These are phyloP conservation scores for Odobenus rosmarus DNA, from an alignment of 2,113 vertebrate species.

Conservation along the genomic window DNA sequence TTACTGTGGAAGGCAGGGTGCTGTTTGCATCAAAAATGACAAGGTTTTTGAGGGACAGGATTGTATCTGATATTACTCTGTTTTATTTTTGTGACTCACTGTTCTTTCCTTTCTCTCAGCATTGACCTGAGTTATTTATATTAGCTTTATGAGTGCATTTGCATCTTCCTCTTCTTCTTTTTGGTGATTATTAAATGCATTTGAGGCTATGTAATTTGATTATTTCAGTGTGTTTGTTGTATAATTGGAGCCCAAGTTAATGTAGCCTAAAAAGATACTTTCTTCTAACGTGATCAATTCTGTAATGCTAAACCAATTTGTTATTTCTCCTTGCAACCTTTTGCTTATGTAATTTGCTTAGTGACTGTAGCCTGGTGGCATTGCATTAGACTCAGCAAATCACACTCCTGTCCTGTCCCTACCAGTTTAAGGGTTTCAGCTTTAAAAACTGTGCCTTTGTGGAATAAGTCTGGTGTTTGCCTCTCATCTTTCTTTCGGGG, in stretches of 20 bases:
- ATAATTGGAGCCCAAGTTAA: constrained; percentile 74
- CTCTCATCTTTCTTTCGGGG: fast-evolving
- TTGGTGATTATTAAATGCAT: constrained; percentile 81
- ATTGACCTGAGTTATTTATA: constrained; percentile 77
- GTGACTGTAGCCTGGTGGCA: neutral
- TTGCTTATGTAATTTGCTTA: constrained; percentile 75
- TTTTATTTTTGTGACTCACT: constrained; percentile 46
- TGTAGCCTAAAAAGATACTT: constrained; percentile 76
- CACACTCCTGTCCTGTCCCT: neutral
- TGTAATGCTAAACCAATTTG: constrained; percentile 78
- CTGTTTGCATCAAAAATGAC: neutral
- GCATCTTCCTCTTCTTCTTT: constrained; percentile 56
- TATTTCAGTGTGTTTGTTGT: constrained; percentile 76
- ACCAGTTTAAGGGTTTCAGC: neutral
- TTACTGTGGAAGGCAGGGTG: neutral
- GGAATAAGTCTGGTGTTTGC: neutral
- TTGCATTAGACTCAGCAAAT: neutral
- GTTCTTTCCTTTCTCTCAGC: constrained; percentile 58
- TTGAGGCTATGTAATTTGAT: constrained; percentile 78
- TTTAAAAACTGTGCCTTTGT: neutral
- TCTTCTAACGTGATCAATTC: constrained; percentile 81
- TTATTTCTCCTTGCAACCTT: constrained; percentile 69
- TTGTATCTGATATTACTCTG: neutral
- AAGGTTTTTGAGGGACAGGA: neutral
- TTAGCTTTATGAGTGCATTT: constrained; percentile 79